These are phyloP conservation scores for Pterocles gutturalis DNA, from an alignment of 2,113 vertebrate genomes.

Conservation along the genomic window DNA sequence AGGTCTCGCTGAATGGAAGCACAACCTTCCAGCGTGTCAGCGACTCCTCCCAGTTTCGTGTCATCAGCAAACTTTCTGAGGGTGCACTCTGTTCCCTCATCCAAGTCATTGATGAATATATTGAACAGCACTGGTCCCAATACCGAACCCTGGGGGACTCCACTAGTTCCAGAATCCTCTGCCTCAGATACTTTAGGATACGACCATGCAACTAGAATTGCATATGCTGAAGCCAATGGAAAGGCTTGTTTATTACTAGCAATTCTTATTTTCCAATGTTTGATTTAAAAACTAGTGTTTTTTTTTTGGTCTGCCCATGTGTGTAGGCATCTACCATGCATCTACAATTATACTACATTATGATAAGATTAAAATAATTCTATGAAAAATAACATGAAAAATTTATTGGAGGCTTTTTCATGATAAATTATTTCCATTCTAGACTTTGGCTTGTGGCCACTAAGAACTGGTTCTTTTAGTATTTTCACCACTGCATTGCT, in stretches of 20 bases:
- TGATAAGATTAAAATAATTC: neutral
- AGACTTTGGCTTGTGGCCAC: neutral
- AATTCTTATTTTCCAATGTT: neutral
- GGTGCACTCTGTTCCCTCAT: too few species aligned
- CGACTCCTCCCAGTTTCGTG: too few species aligned
- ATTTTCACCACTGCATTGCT: neutral
- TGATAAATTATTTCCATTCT: neutral
- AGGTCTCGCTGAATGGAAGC: too few species aligned
- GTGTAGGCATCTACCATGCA: neutral
- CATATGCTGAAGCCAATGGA: neutral
- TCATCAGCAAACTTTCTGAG: too few species aligned
- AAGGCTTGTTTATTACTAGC: neutral
- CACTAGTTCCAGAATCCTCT: neutral
- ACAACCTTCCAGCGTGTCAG: too few species aligned
- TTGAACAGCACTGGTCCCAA: too few species aligned
- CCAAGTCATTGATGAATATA: too few species aligned
- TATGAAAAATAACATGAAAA: neutral
- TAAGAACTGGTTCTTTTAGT: neutral
- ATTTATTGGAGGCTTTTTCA: neutral
- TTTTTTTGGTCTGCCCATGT: neutral
- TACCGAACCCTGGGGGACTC: too few species aligned
- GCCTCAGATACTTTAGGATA: neutral
- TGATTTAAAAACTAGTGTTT: neutral
- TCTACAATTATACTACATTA: neutral
- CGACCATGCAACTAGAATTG: neutral